Percentiles rank a stretch among this genome's conserved stretches.
phyloP scores from a whole-genome alignment of 1,140 invertebrate species.

The Charaxes varanes region DNA sequence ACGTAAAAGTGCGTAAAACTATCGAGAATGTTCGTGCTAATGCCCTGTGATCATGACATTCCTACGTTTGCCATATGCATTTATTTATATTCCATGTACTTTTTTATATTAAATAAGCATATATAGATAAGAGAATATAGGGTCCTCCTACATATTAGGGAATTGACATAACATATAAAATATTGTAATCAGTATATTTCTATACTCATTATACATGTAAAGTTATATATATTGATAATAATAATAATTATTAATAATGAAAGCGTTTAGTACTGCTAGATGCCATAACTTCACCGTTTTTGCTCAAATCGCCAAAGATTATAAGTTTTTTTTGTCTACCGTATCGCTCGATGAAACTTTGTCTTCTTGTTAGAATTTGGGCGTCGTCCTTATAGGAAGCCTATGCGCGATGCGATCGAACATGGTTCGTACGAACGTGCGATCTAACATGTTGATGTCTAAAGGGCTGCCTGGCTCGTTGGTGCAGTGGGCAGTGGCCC shows the following conservation, averaged over 20 bases:
- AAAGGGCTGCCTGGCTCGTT: too few species aligned
- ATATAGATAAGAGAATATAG: constrained; percentile 48
- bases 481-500: too few species aligned
- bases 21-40: too few species aligned
- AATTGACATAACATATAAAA: constrained; percentile 48
- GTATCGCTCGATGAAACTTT: too few species aligned
- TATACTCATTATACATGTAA: constrained; percentile 32
- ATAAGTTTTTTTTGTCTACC: constrained; percentile 1
- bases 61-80: constrained; percentile 62
- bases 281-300: constrained; percentile 58
- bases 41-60: constrained; percentile 34
- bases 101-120: constrained; percentile 15
- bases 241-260: constrained; percentile 24
- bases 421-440: too few species aligned
- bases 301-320: constrained; percentile 68
- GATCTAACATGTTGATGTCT: too few species aligned
- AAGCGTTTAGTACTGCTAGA: constrained; percentile 57
- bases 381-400: too few species aligned
- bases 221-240: constrained; percentile 20
- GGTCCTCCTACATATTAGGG: constrained; percentile 51
- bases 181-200: constrained; percentile 32
- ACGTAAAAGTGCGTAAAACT: too few species aligned
- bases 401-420: too few species aligned
- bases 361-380: too few species aligned
- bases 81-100: constrained; percentile 38